Conservation (phyloP, 2,888 invertebrate genomes). For the Timema podura region DNA sequence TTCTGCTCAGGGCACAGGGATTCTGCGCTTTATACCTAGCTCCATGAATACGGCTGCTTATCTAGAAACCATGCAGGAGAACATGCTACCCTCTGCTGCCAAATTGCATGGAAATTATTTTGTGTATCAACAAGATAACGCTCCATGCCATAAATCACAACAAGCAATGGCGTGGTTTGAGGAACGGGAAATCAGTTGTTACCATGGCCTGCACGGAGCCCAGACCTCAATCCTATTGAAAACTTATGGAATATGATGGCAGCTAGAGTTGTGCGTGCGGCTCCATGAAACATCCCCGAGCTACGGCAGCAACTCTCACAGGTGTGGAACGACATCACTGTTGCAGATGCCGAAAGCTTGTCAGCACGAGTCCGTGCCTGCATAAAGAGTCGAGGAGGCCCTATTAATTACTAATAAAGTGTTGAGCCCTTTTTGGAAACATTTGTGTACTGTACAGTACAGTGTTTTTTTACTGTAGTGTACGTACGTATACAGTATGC, state of each 20-base stretch:
- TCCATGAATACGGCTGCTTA: background rate
- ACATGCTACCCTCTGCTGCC: background rate
- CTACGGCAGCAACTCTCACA: background rate
- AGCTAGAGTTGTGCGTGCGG: too few species aligned
- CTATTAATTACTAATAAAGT: background rate
- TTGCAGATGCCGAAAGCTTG: background rate
- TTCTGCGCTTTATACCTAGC: background rate
- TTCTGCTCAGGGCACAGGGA: background rate
- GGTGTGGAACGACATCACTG: background rate
- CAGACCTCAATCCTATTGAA: too few species aligned
- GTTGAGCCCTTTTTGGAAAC: too few species aligned
- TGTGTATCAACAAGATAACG: too few species aligned
- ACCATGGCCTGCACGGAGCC: too few species aligned
- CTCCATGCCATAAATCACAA: too few species aligned
- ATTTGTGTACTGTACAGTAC: too few species aligned
- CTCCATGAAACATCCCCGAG: background rate
- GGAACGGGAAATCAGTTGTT: too few species aligned
- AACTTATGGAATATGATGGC: too few species aligned
- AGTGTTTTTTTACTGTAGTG: too few species aligned
- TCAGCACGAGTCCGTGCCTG: background rate
- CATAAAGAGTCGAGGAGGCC: background rate
- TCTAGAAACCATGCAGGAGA: background rate
- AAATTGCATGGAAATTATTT: slow-evolving; percentile 9
- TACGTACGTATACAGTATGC: too few species aligned
- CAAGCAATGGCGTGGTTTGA: too few species aligned